Evolutionary conservation across 2,797 vertebrate genomes (phyloP).

Genomic region (Amblyraja radiata): DNA sequence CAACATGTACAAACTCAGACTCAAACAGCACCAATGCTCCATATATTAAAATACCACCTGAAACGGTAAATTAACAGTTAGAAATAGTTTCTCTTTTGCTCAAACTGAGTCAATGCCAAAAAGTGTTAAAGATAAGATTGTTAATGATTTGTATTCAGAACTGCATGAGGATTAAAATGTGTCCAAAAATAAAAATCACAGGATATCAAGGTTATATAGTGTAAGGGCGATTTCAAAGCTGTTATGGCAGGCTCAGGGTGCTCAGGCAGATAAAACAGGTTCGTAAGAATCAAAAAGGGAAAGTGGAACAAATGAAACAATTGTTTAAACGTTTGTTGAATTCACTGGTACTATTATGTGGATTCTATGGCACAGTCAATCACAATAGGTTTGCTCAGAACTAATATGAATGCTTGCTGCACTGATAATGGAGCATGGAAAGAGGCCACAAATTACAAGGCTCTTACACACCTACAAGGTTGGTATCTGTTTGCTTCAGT

Average conservation of each 20-base stretch:
- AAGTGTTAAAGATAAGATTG: not conserved
- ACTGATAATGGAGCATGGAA: no score
- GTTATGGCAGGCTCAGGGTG: not conserved
- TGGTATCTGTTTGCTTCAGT: no score
- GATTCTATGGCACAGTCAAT: not conserved
- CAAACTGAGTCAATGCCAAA: not conserved
- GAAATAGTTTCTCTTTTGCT: not conserved
- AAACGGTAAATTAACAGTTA: slow-evolving; percentile 43
- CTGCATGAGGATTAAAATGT: no score
- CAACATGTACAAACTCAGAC: slow-evolving; percentile 92
- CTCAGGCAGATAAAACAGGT: not conserved
- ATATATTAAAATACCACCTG: slow-evolving; percentile 93
- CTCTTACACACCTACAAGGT: no score
- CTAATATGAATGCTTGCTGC: no score
- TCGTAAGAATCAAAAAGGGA: not conserved
- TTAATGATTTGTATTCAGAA: not conserved
- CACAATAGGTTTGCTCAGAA: no score
- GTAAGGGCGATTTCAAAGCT: not conserved
- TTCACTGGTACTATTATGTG: not conserved
- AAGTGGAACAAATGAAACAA: not conserved
- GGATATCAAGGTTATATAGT: not conserved
- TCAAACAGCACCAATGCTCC: slow-evolving; percentile 90
- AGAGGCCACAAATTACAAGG: no score
- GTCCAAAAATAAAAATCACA: not conserved
- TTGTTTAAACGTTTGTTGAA: not conserved